Evolutionary conservation across 23 tunicate species (phyloP), one percentile per base, ranked within the genome.

Genomic region (Trididemnum clinides): DNA sequence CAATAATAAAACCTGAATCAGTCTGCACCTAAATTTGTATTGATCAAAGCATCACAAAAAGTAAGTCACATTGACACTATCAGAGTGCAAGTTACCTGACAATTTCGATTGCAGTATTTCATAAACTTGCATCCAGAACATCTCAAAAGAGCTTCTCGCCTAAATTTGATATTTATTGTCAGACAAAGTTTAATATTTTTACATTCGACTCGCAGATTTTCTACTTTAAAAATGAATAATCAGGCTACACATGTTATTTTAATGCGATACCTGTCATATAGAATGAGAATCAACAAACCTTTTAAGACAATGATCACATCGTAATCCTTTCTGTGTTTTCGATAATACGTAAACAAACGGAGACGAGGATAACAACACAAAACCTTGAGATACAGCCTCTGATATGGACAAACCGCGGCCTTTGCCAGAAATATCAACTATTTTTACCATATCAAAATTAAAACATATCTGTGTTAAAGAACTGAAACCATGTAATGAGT

Each of bases 121-220:
- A 91, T 91, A 64, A 65, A 91, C 64, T 91, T 91, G 78, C 96
- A 91, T 31, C 96, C 90, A 21, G 96, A 91, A 86, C 96, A 91
- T 35, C 90, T 81, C 7, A 91, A 88, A n/a, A 91, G 38, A 20
- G 84, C 76, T 26, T 86, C 90, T 74, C 86, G 90, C 31, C 90
- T 89, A 33, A 28, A 44, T 0, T 28, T 12, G 19, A 7, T n/a
- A 80, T 30, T 18, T 71, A 26, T 71, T 20, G 10, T 30, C 28
- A n/a, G n/a, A n/a, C n/a, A n/a, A n/a, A n/a, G n/a, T n/a, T n/a
- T n/a, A n/a, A n/a, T n/a, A n/a, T n/a, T n/a, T n/a, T n/a, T n/a
- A n/a, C n/a, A n/a, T n/a, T n/a, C n/a, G n/a, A n/a, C n/a, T n/a
- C n/a, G n/a, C n/a, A n/a, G n/a, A n/a, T n/a, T n/a, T n/a, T n/a